Percentiles rank a stretch among this genome's conserved stretches.
These are phyloP conservation scores for Fopius arisanus DNA, from an alignment of 1,140 invertebrate species.

Conservation along the genomic window DNA sequence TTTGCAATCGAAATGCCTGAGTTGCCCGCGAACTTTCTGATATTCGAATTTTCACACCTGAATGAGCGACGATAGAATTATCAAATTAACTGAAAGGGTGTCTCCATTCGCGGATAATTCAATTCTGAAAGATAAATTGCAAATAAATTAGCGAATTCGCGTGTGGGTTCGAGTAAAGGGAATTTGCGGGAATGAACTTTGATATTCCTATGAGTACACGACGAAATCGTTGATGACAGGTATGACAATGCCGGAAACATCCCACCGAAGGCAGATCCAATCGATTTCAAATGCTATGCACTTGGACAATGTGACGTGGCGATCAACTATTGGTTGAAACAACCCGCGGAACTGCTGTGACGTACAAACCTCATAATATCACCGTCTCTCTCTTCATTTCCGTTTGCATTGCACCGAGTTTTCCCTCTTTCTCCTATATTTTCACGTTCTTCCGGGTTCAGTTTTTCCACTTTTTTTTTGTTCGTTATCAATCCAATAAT, in stretches of 20 bases:
- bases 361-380: constrained; percentile 5
- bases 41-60: too few relatives aligned
- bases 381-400: constrained; percentile 25
- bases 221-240: neutral
- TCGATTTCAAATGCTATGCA: constrained; percentile 26
- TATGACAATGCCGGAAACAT: constrained; percentile 15
- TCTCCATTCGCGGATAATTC: too few relatives aligned
- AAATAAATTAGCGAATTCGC: too few relatives aligned
- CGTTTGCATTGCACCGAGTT: constrained; percentile 29
- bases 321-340: constrained; percentile 11
- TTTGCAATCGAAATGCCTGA: too few relatives aligned
- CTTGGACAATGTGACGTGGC: constrained; percentile 21
- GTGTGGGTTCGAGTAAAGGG: too few relatives aligned
- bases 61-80: too few relatives aligned
- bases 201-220: neutral
- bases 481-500: neutral
- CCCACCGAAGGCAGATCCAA: neutral
- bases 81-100: too few relatives aligned
- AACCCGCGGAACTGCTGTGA: constrained; percentile 19
- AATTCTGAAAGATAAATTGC: too few relatives aligned
- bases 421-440: constrained; percentile 23
- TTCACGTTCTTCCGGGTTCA: constrained; percentile 24
- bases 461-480: constrained; percentile 19
- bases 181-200: neutral
- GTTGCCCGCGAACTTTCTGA: neutral